Percentiles rank a stretch among this genome's conserved stretches.
phyloP scores from a whole-genome alignment of 2,888 invertebrate genomes.

The Zygaena filipendulae region DNA sequence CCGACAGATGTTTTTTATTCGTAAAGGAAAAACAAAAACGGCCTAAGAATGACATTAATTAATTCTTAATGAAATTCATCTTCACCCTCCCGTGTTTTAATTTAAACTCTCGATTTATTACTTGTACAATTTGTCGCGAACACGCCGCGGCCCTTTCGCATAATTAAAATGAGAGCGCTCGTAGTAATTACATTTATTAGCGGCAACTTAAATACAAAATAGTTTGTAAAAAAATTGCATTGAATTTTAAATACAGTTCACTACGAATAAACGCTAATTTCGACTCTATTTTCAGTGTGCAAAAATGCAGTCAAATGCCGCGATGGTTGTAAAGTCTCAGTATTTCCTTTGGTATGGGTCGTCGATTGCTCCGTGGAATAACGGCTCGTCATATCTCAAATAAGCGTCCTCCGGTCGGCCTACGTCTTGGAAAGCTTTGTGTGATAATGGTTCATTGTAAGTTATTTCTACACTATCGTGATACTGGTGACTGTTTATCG shows the following conservation, averaged over 20 bases:
- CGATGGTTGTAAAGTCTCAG: constrained; percentile 23
- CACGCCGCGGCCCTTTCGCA: constrained; percentile 28
- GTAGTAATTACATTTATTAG: constrained; percentile 61
- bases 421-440: constrained; percentile 44
- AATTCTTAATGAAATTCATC: constrained; percentile 70
- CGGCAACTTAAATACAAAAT: constrained; percentile 38
- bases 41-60: constrained; percentile 69
- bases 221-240: constrained; percentile 27
- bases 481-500: constrained; percentile 58
- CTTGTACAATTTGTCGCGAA: constrained; percentile 62
- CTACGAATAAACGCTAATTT: not conserved
- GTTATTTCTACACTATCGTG: constrained; percentile 35
- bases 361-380: constrained; percentile 50
- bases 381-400: constrained; percentile 48
- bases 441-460: constrained; percentile 38
- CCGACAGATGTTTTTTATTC: constrained; percentile 67
- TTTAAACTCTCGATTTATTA: constrained; percentile 63
- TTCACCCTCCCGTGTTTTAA: constrained; percentile 65
- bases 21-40: constrained; percentile 62
- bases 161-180: constrained; percentile 46
- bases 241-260: constrained; percentile 15
- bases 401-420: constrained; percentile 46
- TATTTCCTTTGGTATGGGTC: constrained; percentile 59
- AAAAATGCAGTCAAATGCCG: no score
- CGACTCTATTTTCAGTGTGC: no score